Base-by-base conservation (phyloP, 2,797 vertebrate genomes). In the Sebastes paucispinis region DNA sequence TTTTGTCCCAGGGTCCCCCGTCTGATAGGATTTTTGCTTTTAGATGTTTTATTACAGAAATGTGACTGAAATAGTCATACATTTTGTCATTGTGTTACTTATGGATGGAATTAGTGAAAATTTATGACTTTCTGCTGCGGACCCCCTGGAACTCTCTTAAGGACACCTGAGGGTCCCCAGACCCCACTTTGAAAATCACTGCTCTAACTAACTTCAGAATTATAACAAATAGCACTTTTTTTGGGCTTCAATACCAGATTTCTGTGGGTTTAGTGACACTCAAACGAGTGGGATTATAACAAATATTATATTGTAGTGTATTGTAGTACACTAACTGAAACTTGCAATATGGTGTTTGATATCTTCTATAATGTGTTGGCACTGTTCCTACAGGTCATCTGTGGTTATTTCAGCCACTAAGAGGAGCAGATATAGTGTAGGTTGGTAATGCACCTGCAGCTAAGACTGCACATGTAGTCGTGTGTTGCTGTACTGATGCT, bases 51-150 rank as follows among this genome's bases (percentile, higher is more conserved):
- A 47, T 47, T 47, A 18, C 16, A 47, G 43, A 47, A 47, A 47
- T 47, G 16, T 18, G 43, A 47, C 43, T 47, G 16, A 47, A 47
- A 47, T 18, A 47, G 7, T 47, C 43, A 16, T 43, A 43, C 0
- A 43, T 43, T 43, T 0, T 43, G 39, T 43, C 39, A 43, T 43
- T 43, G 39, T 43, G 39, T 43, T 43, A 43, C 36, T 43, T 43
- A 43, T 43, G 39, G 39, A 43, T 43, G 14, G 39, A 43, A 43
- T 43, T 43, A 43, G 39, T 43, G 39, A 43, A 43, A 43, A 43
- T 43, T 0, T 1, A 18, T 43, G 39, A 43, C 39, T 43, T 43
- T 43, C 0, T 43, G 14, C 39, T 18, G 39, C 0, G 14, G 14
- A 43, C 39, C 39, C 39, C 39, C 39, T 43, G 39, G 13, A 43